Conservation (phyloP, 2,113 vertebrate genomes). For the Caretta caretta region DNA sequence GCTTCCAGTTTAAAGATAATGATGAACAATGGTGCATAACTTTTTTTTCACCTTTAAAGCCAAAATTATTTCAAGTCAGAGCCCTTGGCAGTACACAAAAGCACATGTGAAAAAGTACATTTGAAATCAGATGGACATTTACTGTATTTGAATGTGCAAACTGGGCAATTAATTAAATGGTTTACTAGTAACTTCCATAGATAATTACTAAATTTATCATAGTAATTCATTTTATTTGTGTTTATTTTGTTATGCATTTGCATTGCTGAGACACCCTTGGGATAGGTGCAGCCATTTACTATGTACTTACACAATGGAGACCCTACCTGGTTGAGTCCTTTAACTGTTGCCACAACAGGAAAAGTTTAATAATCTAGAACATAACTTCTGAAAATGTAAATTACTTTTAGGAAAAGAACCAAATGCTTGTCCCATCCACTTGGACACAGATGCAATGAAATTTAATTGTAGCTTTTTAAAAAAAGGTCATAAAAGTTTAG, state of each 20-base stretch:
- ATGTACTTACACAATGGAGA: neutral
- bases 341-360: neutral
- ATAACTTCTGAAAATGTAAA: neutral
- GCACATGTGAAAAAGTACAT: neutral
- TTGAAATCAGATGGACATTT: conserved; percentile 3
- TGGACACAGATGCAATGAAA: neutral
- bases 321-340: neutral
- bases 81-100: neutral
- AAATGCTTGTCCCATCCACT: neutral
- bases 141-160: conserved; percentile 15
- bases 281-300: neutral
- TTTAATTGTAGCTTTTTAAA: neutral
- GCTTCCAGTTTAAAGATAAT: neutral
- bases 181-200: conserved; percentile 1
- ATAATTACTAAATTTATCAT: conserved; percentile 1
- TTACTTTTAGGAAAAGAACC: neutral
- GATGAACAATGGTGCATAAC: neutral
- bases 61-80: neutral
- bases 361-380: neutral
- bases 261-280: neutral
- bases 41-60: neutral
- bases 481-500: neutral
- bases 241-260: conserved; percentile 26
- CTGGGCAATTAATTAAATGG: neutral
- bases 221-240: conserved; percentile 25